Percentiles rank a stretch among this genome's conserved stretches.
These are phyloP conservation scores for Rhingia rostrata DNA, from an alignment of 2,888 invertebrate species.

Conservation along the genomic window DNA sequence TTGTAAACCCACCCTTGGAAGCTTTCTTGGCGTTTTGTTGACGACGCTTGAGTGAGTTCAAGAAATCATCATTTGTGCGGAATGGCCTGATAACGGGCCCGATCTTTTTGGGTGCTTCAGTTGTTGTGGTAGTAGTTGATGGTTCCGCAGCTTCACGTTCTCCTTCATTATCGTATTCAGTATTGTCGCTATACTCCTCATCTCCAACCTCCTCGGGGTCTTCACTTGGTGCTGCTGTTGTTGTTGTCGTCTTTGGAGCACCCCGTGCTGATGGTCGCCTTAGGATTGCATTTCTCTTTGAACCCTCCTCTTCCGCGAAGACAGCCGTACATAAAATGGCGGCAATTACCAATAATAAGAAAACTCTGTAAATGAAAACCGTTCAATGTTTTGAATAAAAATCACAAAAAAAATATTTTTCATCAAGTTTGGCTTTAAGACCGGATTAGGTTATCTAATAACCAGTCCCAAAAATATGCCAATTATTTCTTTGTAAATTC, in stretches of 20 bases:
- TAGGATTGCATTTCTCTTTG: constrained; percentile 56
- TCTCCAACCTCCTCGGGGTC: constrained; percentile 82
- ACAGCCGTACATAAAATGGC: constrained; percentile 45
- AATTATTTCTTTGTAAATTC: constrained; percentile 39
- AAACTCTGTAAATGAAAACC: constrained; percentile 45
- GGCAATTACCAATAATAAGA: constrained; percentile 55
- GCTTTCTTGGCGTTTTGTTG: constrained; percentile 88
- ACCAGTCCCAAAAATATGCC: constrained; percentile 46
- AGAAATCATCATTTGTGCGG: constrained; percentile 90
- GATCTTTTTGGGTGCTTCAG: constrained; percentile 87
- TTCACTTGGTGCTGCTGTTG: constrained; percentile 78
- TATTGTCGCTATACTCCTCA: constrained; percentile 84
- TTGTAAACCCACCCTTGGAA: constrained; percentile 76
- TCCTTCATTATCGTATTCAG: constrained; percentile 75
- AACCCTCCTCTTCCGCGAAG: constrained; percentile 63
- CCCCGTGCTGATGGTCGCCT: constrained; percentile 79
- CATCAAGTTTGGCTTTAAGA: constrained; percentile 1
- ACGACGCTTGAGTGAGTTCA: constrained; percentile 89
- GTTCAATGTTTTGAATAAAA: neutral
- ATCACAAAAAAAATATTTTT: neutral
- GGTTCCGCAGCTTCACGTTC: constrained; percentile 83
- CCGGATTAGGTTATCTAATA: constrained; percentile 39
- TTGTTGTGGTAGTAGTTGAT: constrained; percentile 85
- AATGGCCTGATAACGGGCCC: constrained; percentile 89
- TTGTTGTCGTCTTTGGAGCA: constrained; percentile 79